Percentiles rank a stretch among this genome's conserved stretches.
Evolutionary conservation across 2,113 vertebrate species (phyloP).

Genomic region (Chelonoidis abingdonii): DNA sequence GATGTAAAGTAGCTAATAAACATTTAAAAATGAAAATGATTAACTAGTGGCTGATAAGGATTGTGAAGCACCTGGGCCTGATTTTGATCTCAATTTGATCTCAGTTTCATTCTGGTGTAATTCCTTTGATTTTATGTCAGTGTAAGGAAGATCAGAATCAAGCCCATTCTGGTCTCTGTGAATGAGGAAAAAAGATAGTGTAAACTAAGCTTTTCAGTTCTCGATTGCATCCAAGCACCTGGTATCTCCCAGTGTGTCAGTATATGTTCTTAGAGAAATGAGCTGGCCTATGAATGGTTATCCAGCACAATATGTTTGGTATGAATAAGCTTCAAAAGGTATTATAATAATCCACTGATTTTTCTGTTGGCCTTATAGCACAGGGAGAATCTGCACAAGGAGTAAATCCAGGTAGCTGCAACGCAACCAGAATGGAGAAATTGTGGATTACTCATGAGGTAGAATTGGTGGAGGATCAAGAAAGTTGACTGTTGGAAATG

Average conservation of each 20-base stretch:
- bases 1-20: not conserved
- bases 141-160: not conserved
- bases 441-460: not conserved
- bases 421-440: not conserved
- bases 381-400: not conserved
- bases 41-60: not conserved
- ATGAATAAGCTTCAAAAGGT: not conserved
- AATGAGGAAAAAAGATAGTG: not conserved
- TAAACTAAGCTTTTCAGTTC: not conserved
- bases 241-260: not conserved
- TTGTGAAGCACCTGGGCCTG: not conserved
- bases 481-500: not conserved
- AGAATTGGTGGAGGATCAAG: not conserved
- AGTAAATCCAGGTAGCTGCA: not conserved
- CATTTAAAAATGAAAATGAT: not conserved
- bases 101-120: not conserved
- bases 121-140: accelerated
- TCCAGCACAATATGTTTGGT: not conserved
- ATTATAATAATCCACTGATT: not conserved
- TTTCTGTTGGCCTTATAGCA: not conserved
- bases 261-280: not conserved
- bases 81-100: not conserved
- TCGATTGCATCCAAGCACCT: not conserved
- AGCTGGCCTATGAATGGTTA: not conserved
- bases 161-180: not conserved